A percentile compares a stretch with the other conserved stretches of the same genome.
Conservation (phyloP, 2,888 invertebrate species). For the Boloria euphrosyne region DNA sequence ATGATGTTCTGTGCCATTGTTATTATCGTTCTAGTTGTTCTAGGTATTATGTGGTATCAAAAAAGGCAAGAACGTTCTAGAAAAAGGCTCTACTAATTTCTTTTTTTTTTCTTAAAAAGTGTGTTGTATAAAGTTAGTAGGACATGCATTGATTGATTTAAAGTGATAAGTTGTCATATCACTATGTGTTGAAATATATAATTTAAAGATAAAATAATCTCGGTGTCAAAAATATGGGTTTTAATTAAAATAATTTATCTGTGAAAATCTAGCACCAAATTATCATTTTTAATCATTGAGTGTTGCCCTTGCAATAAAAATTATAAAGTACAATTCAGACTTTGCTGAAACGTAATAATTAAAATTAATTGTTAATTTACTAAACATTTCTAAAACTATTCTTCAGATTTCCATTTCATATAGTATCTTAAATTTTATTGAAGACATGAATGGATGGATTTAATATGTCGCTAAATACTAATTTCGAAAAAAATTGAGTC, state of each 20-base stretch:
- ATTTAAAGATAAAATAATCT: no score
- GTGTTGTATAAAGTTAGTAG: background rate
- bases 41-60: slow-evolving; percentile 96
- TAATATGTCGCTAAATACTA: no score
- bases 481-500: no score
- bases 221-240: no score
- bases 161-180: slow-evolving; percentile 4
- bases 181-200: no score
- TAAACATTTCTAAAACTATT: background rate
- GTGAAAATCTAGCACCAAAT: background rate
- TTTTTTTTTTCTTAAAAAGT: background rate
- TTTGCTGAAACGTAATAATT: background rate
- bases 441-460: no score
- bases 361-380: background rate
- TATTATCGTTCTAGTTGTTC: slow-evolving; percentile 90
- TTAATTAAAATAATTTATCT: no score
- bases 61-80: slow-evolving; percentile 94
- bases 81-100: slow-evolving; percentile 86
- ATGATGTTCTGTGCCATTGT: slow-evolving; percentile 92
- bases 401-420: background rate
- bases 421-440: no score
- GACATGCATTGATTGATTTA: background rate
- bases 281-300: slow-evolving; percentile 9
- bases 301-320: background rate
- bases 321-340: slow-evolving; percentile 9